Evolutionary conservation across 2,888 invertebrate species (phyloP), one percentile per base, ranked within the genome.

Genomic region (Thecophora atra): DNA sequence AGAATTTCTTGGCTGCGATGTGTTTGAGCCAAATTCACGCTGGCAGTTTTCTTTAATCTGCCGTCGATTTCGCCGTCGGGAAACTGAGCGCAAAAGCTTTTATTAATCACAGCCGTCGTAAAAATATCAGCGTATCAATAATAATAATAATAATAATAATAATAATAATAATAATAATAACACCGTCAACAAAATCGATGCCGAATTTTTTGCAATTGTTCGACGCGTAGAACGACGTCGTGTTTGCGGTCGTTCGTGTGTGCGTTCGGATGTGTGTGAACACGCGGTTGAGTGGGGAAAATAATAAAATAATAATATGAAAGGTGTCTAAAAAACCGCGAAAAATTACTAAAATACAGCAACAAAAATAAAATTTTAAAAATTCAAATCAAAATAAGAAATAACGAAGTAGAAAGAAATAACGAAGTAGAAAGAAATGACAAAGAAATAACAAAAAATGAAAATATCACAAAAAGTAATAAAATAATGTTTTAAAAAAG

Each of bases 1-100:
- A 63, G 70, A 51, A 70, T 60, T 21, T 82, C 82, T 82, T 79
- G 84, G 82, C 80, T 82, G 81, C 78, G 78, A 79, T 80, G 81
- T 76, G 80, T 84, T 83, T 82, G 83, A 84, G 83, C 83, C 84
- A 84, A 83, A 83, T 83, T 83, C 77, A 79, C 79, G 79, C 82
- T 83, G 83, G 82, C 83, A 83, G 83, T 83, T 84, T 83, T 83
- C 84, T 84, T 83, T 83, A 83, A 83, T 79, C 81, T 84, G 64
- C 75, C 81, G 79, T 80, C 78, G 75, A 74, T 77, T 74, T 74
- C 75, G 77, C 75, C 73, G 83, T 80, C 80, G 76, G 77, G 76
- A 78, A 37, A 37, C 77, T 80, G 74, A 78, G 75, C n/a, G n/a
- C n/a, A 75, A 44, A 63, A 51, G 37, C 6, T 8, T 37, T 37